phyloP scores from a whole-genome alignment of 2,888 invertebrate genomes.

The Stratiomys singularior region DNA sequence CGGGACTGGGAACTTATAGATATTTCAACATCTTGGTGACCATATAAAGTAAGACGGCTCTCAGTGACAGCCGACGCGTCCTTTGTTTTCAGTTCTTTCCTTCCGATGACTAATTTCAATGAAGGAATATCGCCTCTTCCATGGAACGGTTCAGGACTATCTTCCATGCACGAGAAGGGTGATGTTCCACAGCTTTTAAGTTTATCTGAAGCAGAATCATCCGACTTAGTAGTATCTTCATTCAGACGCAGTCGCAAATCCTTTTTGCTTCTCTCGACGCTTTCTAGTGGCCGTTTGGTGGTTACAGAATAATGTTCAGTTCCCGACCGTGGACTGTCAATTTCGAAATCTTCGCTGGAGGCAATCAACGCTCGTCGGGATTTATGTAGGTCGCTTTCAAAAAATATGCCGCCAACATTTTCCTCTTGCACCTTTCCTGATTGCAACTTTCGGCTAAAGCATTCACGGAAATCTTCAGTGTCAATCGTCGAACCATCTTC shows the following conservation, averaged over 20 bases:
- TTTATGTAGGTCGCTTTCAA: neutral
- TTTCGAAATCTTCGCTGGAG: conserved; percentile 54
- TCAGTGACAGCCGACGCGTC: conserved; percentile 68
- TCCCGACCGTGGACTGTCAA: conserved; percentile 47
- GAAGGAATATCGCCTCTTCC: conserved; percentile 56
- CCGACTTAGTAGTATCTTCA: conserved; percentile 4
- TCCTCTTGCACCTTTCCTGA: neutral
- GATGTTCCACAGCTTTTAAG: conserved; percentile 52
- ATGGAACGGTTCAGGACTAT: conserved; percentile 43
- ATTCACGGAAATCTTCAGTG: conserved; percentile 49
- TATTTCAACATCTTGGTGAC: conserved; percentile 69
- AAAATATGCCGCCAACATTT: neutral
- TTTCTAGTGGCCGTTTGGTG: neutral
- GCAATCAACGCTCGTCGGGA: conserved; percentile 47
- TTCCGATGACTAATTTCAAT: conserved; percentile 67
- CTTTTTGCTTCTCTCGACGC: conserved; percentile 42
- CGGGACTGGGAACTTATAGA: conserved; percentile 69
- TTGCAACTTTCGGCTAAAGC: conserved; percentile 31
- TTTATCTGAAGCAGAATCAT: conserved; percentile 41
- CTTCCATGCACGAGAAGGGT: conserved; percentile 50
- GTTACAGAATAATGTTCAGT: neutral
- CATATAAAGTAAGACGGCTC: conserved; percentile 68
- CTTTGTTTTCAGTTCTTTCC: conserved; percentile 68
- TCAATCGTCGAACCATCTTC: conserved; percentile 52
- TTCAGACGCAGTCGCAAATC: conserved; percentile 49